Evolutionary conservation across 2,888 invertebrate species (phyloP).

Genomic region (Cyaniris semiargus): DNA sequence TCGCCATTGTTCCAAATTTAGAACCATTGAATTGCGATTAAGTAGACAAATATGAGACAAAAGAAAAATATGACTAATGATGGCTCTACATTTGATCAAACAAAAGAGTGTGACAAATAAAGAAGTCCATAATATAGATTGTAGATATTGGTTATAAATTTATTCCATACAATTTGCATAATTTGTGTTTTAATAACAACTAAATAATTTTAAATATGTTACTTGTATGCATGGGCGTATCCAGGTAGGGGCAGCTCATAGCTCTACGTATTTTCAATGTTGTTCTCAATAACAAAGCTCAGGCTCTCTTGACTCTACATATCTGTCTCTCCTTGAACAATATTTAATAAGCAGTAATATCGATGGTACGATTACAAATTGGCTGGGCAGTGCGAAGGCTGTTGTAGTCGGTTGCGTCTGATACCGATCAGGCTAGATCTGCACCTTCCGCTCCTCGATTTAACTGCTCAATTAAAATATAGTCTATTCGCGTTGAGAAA

Average conservation of each 20-base stretch:
- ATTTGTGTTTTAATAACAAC: too few relatives aligned
- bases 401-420: neutral
- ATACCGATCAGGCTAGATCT: neutral
- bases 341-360: neutral
- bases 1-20: slow-evolving; percentile 3
- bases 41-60: slow-evolving; percentile 3
- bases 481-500: neutral
- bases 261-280: neutral
- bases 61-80: neutral
- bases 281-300: too few relatives aligned
- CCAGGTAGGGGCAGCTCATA: too few relatives aligned
- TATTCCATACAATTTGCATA: too few relatives aligned
- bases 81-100: neutral
- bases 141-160: too few relatives aligned
- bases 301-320: neutral
- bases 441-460: neutral
- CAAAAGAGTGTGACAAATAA: neutral
- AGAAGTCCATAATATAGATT: neutral
- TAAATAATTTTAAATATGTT: too few relatives aligned
- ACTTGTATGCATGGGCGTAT: too few relatives aligned
- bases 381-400: slow-evolving; percentile 12
- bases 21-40: slow-evolving; percentile 6
- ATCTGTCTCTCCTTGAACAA: neutral
- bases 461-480: neutral
- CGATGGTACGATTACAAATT: neutral